phyloP scores from a whole-genome alignment of 1,140 invertebrate species.

The Ruditapes philippinarum region DNA sequence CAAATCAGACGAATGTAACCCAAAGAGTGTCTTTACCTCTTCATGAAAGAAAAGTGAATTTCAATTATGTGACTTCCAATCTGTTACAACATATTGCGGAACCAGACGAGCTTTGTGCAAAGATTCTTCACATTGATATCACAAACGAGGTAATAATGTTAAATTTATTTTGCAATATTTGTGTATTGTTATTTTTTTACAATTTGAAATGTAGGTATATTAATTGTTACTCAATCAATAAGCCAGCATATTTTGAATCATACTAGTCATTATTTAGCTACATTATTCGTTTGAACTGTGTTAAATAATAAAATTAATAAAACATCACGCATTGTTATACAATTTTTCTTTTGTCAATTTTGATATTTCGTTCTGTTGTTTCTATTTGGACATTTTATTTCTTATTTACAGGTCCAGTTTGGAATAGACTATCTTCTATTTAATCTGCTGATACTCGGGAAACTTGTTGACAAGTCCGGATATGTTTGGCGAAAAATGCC shows the following conservation, averaged over 20 bases:
- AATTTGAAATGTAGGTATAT: no score
- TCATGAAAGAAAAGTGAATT: slow-evolving; percentile 51
- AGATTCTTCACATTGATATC: slow-evolving; percentile 72
- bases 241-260: no score
- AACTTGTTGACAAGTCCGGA: slow-evolving; percentile 61
- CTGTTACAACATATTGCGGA: slow-evolving; percentile 16
- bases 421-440: slow-evolving; percentile 75
- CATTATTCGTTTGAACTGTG: not conserved
- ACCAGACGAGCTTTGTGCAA: slow-evolving; percentile 1
- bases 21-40: slow-evolving; percentile 28
- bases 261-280: no score
- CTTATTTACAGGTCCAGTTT: slow-evolving; percentile 63
- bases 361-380: not conserved
- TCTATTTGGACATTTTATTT: not conserved
- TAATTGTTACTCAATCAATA: no score
- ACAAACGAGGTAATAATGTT: slow-evolving; percentile 74
- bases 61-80: not conserved
- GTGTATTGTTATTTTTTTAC: no score
- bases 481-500: slow-evolving; percentile 66
- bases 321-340: no score
- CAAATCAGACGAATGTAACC: no score
- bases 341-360: not conserved
- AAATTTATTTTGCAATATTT: no score
- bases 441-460: slow-evolving; percentile 72
- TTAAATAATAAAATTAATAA: not conserved